phyloP scores from a whole-genome alignment of 2,113 vertebrate species.

The Oncorhynchus kisutch region DNA sequence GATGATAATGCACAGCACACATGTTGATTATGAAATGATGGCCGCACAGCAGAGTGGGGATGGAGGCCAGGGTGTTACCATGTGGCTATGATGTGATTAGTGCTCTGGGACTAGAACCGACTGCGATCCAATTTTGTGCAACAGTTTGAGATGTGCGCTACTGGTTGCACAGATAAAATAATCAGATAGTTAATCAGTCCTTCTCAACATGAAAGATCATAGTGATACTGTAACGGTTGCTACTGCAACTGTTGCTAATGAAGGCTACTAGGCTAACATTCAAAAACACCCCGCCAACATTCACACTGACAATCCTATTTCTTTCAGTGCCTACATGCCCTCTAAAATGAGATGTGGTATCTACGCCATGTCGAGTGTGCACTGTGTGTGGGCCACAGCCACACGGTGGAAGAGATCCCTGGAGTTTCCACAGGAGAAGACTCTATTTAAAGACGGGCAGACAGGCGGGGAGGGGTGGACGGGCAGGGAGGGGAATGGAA shows the following conservation, averaged over 20 bases:
- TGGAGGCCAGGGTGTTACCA: conserved; percentile 36
- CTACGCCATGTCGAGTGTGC: too few relatives aligned
- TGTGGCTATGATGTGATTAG: conserved; percentile 40
- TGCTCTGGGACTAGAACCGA: conserved; percentile 30
- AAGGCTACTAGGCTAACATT: not conserved
- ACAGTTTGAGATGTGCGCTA: conserved; percentile 35
- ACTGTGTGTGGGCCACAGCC: not conserved
- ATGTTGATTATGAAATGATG: conserved; percentile 30
- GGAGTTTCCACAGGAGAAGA: conserved; percentile 28
- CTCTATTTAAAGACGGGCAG: conserved; percentile 27
- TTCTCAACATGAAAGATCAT: conserved; percentile 10
- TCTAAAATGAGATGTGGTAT: not conserved
- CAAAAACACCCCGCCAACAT: not conserved
- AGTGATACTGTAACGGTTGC: not conserved
- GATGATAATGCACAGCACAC: conserved; percentile 13
- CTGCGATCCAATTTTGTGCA: conserved; percentile 43
- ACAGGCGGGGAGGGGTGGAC: not conserved
- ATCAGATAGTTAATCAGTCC: conserved; percentile 33
- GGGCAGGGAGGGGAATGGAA: conserved; percentile 9
- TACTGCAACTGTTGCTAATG: not conserved
- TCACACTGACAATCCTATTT: not conserved
- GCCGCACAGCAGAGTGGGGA: conserved; percentile 31
- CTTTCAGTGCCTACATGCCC: not conserved
- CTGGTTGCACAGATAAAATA: conserved; percentile 28
- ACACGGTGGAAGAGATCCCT: not conserved